These are phyloP conservation scores for Neolamprologus falcicula DNA, from an alignment of 2,113 vertebrate species.

Conservation along the genomic window DNA sequence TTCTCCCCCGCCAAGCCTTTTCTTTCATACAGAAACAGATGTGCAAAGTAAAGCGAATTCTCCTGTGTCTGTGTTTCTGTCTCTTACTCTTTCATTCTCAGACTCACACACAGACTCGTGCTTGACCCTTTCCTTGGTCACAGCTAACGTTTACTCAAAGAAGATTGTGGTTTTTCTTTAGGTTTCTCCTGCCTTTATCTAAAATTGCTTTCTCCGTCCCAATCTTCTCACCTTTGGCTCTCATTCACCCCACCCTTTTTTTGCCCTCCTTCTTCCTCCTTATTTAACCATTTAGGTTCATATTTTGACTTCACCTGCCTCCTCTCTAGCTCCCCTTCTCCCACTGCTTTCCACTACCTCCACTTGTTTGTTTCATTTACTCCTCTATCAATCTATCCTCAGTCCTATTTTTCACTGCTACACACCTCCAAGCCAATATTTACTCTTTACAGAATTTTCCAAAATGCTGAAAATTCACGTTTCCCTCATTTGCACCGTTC, in stretches of 20 bases:
- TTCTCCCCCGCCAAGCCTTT: background rate
- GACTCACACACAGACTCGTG: background rate
- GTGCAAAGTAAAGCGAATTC: background rate
- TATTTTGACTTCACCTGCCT: slow-evolving; percentile 27
- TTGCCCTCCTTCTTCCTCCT: background rate
- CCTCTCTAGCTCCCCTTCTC: background rate
- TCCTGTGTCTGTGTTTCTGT: background rate
- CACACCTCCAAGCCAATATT: background rate
- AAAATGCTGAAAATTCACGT: background rate
- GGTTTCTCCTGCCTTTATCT: slow-evolving; percentile 13
- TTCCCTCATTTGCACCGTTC: background rate
- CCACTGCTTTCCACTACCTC: background rate
- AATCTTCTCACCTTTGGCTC: background rate
- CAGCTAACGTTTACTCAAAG: slow-evolving; percentile 41
- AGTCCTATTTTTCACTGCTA: background rate
- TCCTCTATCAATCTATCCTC: background rate
- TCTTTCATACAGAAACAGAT: background rate
- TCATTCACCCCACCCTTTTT: background rate
- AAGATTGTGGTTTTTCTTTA: slow-evolving; percentile 15
- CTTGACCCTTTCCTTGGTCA: background rate
- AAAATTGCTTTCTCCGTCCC: background rate
- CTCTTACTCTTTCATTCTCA: background rate
- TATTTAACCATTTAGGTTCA: slow-evolving; percentile 14
- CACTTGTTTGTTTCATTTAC: background rate
- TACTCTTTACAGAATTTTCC: background rate